Base-by-base conservation (phyloP, 2,888 invertebrate species). In the Drosophila peninsularis region DNA sequence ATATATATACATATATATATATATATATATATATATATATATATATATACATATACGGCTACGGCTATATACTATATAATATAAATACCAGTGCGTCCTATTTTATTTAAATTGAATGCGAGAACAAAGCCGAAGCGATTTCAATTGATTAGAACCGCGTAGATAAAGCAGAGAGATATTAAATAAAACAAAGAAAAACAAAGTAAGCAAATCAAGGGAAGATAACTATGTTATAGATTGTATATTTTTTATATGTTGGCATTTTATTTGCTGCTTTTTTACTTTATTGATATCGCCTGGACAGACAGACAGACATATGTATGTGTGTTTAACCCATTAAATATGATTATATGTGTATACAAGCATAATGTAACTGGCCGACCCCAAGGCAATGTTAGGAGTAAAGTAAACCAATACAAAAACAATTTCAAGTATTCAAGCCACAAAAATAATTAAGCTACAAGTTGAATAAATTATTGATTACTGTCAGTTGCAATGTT, bases 241-340 rank as follows among this genome's bases (percentile, higher is more conserved):
- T 82, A 87, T 84, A 82, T 87, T 87, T 83, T 83, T 83, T 85
- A 78, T 83, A 79, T 83, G 82, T 88, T 88, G 62, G 83, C 80
- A 80, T 78, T 85, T 53, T 82, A 42, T 78, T 85, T 88, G 86
- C 88, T 77, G 86, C 88, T 74, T 88, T 83, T 79, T 88, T 82
- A 83, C 72, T 75, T 87, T 67, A 78, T 60, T 83, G 70, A 74
- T 75, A 62, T 73, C 78, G 52, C 71, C 63, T 62, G 64, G 70
- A 68, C 39, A 69, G 5, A 56, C 39, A 69, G 5, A 56, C 32
- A 53, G 21, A 39, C 47, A 30, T 9, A 56, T 5, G 19, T 30
- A 55, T 9, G 27, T 37, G 55, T 54, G 34, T 32, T 39, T 24
- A 47, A 62, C 54, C 36, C 47, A 55, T 41, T 36, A 5, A 56